These are phyloP conservation scores for Okamejei kenojei DNA, from an alignment of 2,797 vertebrate species.

Conservation along the genomic window DNA sequence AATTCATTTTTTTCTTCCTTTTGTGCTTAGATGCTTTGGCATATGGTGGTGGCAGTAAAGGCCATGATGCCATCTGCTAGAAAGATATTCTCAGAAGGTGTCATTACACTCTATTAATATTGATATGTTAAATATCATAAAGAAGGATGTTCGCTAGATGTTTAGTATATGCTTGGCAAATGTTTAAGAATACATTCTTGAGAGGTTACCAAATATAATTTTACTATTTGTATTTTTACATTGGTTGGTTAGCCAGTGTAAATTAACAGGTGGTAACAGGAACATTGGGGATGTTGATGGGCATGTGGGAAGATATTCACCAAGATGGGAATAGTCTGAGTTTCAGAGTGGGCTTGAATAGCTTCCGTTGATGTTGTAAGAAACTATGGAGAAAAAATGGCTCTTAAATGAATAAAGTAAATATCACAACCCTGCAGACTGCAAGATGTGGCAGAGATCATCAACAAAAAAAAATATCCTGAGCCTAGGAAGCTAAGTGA, in stretches of 20 bases:
- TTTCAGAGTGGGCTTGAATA: too few relatives aligned
- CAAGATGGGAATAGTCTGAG: too few relatives aligned
- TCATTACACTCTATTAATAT: conserved; percentile 36
- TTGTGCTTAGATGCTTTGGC: conserved; percentile 16
- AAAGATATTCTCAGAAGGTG: conserved; percentile 20
- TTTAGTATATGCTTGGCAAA: background rate
- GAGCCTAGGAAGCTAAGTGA: too few relatives aligned
- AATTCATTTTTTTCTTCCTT: conserved; percentile 3
- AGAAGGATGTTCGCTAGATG: background rate
- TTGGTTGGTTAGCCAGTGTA: too few relatives aligned
- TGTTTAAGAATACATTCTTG: background rate
- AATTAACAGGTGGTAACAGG: too few relatives aligned
- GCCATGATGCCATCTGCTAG: conserved; percentile 20
- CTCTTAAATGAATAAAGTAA: background rate
- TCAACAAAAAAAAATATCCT: too few relatives aligned
- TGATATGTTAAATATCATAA: conserved; percentile 15
- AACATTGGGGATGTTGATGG: too few relatives aligned
- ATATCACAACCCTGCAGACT: background rate
- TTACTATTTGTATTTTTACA: background rate
- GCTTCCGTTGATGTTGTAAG: too few relatives aligned
- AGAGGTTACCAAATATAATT: background rate
- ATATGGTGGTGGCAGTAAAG: conserved; percentile 31
- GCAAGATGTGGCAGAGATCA: too few relatives aligned
- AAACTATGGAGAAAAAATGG: too few relatives aligned
- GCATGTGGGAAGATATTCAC: too few relatives aligned